These are phyloP conservation scores for Vanessa atalanta DNA, from an alignment of 1,140 invertebrate genomes.

Conservation along the genomic window DNA sequence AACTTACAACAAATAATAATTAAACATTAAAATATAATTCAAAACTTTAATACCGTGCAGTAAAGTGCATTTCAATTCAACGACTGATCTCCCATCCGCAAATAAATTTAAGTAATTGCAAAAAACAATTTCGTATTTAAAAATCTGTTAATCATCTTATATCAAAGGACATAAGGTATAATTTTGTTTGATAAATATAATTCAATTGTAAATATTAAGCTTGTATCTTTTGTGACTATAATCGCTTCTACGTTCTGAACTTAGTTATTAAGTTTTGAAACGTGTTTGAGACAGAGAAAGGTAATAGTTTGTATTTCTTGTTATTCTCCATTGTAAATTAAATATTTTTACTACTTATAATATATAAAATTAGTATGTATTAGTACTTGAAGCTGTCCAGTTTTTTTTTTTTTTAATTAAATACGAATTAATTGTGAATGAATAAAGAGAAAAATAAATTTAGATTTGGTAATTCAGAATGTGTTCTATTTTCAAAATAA, in stretches of 20 bases:
- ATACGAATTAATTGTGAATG: too few relatives aligned
- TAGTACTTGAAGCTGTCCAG: too few relatives aligned
- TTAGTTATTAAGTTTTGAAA: conserved; percentile 3
- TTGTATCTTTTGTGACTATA: background rate
- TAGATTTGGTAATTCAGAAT: too few relatives aligned
- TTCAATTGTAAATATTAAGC: background rate
- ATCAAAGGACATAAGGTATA: background rate
- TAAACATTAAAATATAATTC: background rate
- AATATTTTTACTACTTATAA: background rate
- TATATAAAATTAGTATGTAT: too few relatives aligned
- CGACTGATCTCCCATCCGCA: background rate
- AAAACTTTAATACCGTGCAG: background rate
- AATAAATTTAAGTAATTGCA: background rate
- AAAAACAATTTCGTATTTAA: background rate
- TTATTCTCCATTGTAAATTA: background rate
- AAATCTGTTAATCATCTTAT: background rate
- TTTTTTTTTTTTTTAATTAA: too few relatives aligned
- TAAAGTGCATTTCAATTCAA: background rate
- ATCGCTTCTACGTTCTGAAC: background rate
- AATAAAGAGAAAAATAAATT: too few relatives aligned
- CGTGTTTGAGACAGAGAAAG: conserved; percentile 1
- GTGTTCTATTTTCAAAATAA: too few relatives aligned
- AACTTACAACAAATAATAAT: background rate
- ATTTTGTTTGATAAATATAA: background rate
- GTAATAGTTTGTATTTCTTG: background rate